Conservation (phyloP, 1,140 invertebrate genomes). For the Bombus cullumanus region DNA sequence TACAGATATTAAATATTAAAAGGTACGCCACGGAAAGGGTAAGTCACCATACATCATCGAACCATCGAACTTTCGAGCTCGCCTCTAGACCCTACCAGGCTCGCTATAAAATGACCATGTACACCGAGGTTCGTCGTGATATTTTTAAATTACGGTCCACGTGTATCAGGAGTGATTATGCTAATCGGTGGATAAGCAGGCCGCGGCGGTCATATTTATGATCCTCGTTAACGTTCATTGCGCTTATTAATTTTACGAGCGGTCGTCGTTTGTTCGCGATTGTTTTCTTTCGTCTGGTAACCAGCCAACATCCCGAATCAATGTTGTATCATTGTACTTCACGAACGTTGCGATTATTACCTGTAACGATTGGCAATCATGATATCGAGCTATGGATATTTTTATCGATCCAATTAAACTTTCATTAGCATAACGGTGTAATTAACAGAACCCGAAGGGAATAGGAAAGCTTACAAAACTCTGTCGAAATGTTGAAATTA, state of each 20-base stretch:
- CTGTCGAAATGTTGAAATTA: background rate
- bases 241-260: conserved; percentile 72
- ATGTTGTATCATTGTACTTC: background rate
- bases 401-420: background rate
- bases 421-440: background rate
- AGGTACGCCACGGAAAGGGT: background rate
- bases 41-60: background rate
- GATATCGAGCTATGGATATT: background rate
- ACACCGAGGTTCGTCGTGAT: conserved; percentile 40
- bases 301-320: conserved; percentile 18
- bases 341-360: background rate
- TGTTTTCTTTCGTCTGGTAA: conserved; percentile 41
- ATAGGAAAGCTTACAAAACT: too few relatives aligned
- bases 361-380: background rate
- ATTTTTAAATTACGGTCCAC: conserved; percentile 63
- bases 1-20: conserved; percentile 15
- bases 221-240: conserved; percentile 68
- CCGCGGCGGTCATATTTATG: conserved; percentile 62
- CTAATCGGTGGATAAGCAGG: conserved; percentile 64
- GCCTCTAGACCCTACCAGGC: background rate
- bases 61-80: conserved; percentile 10
- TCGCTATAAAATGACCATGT: conserved; percentile 19
- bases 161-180: conserved; percentile 62
- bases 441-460: background rate
- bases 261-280: conserved; percentile 36